A percentile compares a stretch with the other conserved stretches of the same genome.
Evolutionary conservation across 2,113 vertebrate species (phyloP).

Genomic region (Bungarus multicinctus): DNA sequence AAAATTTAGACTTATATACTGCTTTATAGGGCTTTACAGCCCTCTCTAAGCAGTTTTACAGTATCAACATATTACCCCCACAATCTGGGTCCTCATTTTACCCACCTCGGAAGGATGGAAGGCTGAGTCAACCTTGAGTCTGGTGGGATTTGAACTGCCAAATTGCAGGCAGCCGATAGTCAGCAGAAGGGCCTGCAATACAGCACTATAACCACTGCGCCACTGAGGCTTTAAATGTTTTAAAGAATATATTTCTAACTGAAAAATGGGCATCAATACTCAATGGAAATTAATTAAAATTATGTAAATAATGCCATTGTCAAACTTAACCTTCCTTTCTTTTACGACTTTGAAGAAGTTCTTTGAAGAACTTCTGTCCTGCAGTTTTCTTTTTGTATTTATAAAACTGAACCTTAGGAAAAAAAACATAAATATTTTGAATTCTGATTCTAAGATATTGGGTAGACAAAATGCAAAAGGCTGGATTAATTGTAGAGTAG

Average conservation of each 20-base stretch:
- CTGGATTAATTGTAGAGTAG: not conserved
- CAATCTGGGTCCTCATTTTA: no score
- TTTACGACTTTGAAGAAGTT: constrained; percentile 7
- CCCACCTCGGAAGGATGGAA: no score
- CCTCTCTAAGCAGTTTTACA: no score
- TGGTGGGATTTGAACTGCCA: no score
- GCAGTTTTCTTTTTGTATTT: not conserved
- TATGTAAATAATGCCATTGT: constrained; percentile 49
- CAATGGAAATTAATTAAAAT: constrained; percentile 63
- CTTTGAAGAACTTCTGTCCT: no score
- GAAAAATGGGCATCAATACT: constrained; percentile 42
- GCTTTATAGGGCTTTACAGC: no score
- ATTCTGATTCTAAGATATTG: not conserved
- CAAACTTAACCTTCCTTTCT: constrained; percentile 28
- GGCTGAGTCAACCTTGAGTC: no score
- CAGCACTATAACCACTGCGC: no score
- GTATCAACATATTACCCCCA: no score
- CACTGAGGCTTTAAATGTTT: not conserved
- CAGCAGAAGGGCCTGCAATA: no score
- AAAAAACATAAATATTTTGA: not conserved
- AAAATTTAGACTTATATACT: no score
- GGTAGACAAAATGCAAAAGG: not conserved
- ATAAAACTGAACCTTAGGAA: not conserved
- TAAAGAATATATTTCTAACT: constrained; percentile 45
- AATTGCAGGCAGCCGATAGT: no score